Evolutionary conservation across 2,888 invertebrate species (phyloP).

Genomic region (Pasiphila rectangulata): DNA sequence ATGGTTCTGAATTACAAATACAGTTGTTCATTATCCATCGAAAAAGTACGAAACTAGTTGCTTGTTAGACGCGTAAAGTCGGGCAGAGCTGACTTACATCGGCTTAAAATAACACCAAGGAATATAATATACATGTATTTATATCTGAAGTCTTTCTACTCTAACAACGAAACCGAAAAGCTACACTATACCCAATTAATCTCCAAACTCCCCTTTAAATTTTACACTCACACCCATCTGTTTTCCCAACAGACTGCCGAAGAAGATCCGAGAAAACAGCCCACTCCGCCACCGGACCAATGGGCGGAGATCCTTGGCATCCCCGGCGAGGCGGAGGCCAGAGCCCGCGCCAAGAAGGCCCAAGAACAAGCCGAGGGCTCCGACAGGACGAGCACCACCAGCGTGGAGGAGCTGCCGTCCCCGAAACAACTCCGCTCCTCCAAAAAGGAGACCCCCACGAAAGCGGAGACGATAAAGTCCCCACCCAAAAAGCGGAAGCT

Average conservation of each 20-base stretch:
- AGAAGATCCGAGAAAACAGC: slow-evolving; percentile 65
- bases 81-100: too few relatives aligned
- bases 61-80: too few relatives aligned
- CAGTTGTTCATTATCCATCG: too few relatives aligned
- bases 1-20: too few relatives aligned
- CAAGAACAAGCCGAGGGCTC: slow-evolving; percentile 22
- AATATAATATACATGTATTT: too few relatives aligned
- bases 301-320: slow-evolving; percentile 76
- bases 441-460: slow-evolving; percentile 53
- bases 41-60: too few relatives aligned
- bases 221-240: background rate
- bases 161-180: background rate
- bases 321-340: slow-evolving; percentile 54
- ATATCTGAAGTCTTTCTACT: background rate
- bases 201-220: background rate
- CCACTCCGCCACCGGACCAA: slow-evolving; percentile 72
- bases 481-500: slow-evolving; percentile 61
- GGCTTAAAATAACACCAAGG: too few relatives aligned
- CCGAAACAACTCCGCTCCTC: slow-evolving; percentile 65
- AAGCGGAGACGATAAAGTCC: slow-evolving; percentile 48
- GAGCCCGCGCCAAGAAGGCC: slow-evolving; percentile 24
- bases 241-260: slow-evolving; percentile 31
- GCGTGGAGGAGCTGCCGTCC: slow-evolving; percentile 39
- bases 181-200: background rate
- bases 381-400: slow-evolving; percentile 11